phyloP scores from a whole-genome alignment of 2,888 invertebrate species.

The Pimpla rufipes region DNA sequence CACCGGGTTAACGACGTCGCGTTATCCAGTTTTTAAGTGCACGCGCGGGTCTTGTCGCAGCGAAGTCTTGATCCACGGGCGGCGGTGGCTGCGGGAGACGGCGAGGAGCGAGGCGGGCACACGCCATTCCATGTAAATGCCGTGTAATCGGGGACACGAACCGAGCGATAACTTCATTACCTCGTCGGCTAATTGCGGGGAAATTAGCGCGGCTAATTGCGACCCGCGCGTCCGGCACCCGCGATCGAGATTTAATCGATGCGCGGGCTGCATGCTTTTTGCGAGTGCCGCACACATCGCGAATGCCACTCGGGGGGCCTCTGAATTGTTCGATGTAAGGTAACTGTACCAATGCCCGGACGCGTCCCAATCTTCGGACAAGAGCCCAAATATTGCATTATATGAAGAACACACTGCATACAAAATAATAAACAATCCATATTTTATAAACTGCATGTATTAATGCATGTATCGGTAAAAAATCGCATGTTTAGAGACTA shows the following conservation, averaged over 20 bases:
- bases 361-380: too few species aligned
- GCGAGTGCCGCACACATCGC: constrained; percentile 13
- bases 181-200: constrained; percentile 77
- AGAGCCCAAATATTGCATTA: too few species aligned
- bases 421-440: too few species aligned
- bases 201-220: constrained; percentile 81
- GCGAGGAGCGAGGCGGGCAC: constrained; percentile 61
- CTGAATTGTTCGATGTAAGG: constrained; percentile 7
- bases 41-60: constrained; percentile 60
- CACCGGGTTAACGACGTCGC: constrained; percentile 74
- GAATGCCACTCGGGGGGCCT: constrained; percentile 7
- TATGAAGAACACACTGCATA: too few species aligned
- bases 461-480: too few species aligned
- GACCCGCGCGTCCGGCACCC: constrained; percentile 68
- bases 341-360: too few species aligned
- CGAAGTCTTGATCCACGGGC: constrained; percentile 22
- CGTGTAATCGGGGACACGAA: constrained; percentile 80
- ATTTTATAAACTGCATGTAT: too few species aligned
- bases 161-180: constrained; percentile 82
- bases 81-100: constrained; percentile 2
- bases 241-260: constrained; percentile 79
- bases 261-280: constrained; percentile 37
- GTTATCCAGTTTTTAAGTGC: constrained; percentile 70
- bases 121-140: constrained; percentile 81
- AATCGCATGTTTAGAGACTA: too few species aligned